Evolutionary conservation across 2,888 invertebrate genomes (phyloP).

Genomic region (Clanis bilineata): DNA sequence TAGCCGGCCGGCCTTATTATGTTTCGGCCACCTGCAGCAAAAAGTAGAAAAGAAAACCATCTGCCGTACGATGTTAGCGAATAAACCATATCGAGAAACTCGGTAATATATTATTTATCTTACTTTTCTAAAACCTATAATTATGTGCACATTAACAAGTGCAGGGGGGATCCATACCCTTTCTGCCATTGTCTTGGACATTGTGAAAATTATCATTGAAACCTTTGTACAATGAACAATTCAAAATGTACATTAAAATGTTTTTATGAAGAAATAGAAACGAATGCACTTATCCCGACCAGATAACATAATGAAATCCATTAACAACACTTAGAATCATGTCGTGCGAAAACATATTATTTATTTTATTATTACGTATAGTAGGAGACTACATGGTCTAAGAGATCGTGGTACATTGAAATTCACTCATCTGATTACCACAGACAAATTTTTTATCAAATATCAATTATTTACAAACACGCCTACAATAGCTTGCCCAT

Average conservation of each 20-base stretch:
- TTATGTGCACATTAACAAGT: constrained; percentile 71
- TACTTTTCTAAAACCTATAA: constrained; percentile 17
- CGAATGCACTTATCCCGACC: constrained; percentile 48
- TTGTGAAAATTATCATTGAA: constrained; percentile 77
- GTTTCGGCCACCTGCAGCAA: too few relatives aligned
- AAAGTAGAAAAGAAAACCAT: too few relatives aligned
- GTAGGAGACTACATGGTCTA: not conserved
- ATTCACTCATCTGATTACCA: too few relatives aligned
- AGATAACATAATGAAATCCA: constrained; percentile 14
- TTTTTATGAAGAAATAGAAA: constrained; percentile 13
- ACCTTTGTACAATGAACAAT: constrained; percentile 18
- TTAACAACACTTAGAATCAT: not conserved
- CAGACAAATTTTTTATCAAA: too few relatives aligned
- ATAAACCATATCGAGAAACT: too few relatives aligned
- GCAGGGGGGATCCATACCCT: constrained; percentile 73
- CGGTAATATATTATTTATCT: not conserved
- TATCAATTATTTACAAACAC: too few relatives aligned
- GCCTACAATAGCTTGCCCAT: too few relatives aligned
- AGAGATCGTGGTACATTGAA: too few relatives aligned
- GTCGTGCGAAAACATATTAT: too few relatives aligned
- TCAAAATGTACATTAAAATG: constrained; percentile 18
- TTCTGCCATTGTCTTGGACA: constrained; percentile 76
- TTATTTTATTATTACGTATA: not conserved
- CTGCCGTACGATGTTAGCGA: too few relatives aligned
- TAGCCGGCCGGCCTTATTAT: too few relatives aligned